phyloP scores from a whole-genome alignment of 2,888 invertebrate species.

The Pinctada fucata region DNA sequence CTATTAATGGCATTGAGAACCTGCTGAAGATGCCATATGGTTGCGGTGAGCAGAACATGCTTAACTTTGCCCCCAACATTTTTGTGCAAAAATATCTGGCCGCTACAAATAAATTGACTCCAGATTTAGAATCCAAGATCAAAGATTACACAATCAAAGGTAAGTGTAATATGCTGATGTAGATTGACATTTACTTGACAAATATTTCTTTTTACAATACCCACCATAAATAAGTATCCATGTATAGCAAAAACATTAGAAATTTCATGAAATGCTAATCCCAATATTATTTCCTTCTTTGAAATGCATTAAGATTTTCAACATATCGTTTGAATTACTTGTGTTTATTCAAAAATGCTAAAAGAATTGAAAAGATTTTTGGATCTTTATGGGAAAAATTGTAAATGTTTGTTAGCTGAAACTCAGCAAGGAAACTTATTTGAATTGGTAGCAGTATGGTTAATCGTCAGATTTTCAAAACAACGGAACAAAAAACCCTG shows the following conservation, averaged over 20 bases:
- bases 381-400: too few species aligned
- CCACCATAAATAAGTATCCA: not conserved
- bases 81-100: constrained; percentile 90
- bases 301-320: too few species aligned
- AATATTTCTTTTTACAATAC: not conserved
- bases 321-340: too few species aligned
- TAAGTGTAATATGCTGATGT: constrained; percentile 25
- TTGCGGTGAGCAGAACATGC: constrained; percentile 94
- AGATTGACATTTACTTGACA: not conserved
- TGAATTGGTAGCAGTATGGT: too few species aligned
- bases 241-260: not conserved
- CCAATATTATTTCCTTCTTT: not conserved
- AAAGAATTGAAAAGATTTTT: too few species aligned
- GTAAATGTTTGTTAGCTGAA: too few species aligned
- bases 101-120: constrained; percentile 84
- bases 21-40: constrained; percentile 89
- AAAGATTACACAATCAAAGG: constrained; percentile 57
- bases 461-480: too few species aligned
- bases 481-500: too few species aligned
- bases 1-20: constrained; percentile 85
- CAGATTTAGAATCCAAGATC: constrained; percentile 74
- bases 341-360: too few species aligned
- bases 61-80: constrained; percentile 92
- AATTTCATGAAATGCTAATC: not conserved
- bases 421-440: too few species aligned